phyloP scores from a whole-genome alignment of 2,797 vertebrate genomes.

The Anabacerthia variegaticeps region DNA sequence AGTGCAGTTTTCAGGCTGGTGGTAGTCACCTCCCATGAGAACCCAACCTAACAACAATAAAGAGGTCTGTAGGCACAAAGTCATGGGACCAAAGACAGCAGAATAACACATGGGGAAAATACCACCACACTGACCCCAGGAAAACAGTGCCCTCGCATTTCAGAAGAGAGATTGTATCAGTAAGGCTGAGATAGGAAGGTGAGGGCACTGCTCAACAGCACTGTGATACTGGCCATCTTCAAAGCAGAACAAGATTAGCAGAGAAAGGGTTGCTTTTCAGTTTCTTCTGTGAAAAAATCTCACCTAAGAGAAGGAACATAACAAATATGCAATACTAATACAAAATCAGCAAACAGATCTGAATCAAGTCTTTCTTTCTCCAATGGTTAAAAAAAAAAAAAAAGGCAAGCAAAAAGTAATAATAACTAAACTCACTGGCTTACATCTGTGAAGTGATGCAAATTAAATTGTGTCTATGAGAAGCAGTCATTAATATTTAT shows the following conservation, averaged over 20 bases:
- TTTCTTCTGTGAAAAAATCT: neutral
- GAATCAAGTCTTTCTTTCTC: neutral
- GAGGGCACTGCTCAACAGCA: neutral
- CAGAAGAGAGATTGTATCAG: neutral
- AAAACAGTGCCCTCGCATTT: neutral
- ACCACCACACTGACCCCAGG: neutral
- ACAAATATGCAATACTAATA: neutral
- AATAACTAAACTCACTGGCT: neutral
- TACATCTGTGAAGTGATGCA: neutral
- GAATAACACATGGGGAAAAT: neutral
- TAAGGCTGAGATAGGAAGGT: neutral
- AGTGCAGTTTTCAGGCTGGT: neutral
- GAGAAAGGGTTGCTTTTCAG: neutral
- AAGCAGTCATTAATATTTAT: slow-evolving; percentile 44
- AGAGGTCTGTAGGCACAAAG: neutral
- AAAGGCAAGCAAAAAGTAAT: neutral
- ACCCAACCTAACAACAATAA: neutral
- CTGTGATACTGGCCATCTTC: neutral
- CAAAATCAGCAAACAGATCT: neutral
- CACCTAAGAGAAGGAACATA: neutral
- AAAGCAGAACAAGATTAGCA: neutral
- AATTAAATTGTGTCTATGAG: neutral
- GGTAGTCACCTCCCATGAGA: neutral
- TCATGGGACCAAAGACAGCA: neutral
- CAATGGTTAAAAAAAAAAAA: neutral